phyloP scores from a whole-genome alignment of 1,140 invertebrate genomes.

The Orchestia grillus region DNA sequence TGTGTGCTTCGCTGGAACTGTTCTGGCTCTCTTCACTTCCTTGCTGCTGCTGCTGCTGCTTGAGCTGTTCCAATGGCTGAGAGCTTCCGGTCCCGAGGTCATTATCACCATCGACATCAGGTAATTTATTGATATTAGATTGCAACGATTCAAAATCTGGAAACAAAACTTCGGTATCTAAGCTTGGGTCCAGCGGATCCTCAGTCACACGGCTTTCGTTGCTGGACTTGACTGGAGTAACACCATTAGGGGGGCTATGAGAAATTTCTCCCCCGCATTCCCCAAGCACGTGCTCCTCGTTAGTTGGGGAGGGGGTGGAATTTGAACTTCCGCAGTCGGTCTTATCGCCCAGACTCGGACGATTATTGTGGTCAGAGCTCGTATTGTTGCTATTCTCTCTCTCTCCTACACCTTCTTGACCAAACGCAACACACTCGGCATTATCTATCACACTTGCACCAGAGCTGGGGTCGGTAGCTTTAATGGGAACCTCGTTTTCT shows the following conservation, averaged over 20 bases:
- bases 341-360: background rate
- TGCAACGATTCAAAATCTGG: background rate
- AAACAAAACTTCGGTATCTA: background rate
- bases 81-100: constrained; percentile 39
- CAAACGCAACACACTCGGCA: background rate
- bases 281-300: constrained; percentile 9
- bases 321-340: background rate
- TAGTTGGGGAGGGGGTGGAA: background rate
- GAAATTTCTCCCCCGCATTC: background rate
- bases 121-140: background rate
- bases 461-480: background rate
- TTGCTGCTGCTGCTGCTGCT: constrained; percentile 3
- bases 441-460: background rate
- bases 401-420: background rate
- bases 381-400: background rate
- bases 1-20: constrained; percentile 54
- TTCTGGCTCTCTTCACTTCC: constrained; percentile 28
- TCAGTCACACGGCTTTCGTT: background rate
- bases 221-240: background rate
- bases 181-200: background rate
- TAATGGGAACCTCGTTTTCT: background rate
- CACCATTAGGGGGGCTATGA: background rate
- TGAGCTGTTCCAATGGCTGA: background rate
- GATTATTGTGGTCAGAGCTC: background rate
- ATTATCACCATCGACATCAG: background rate